Base-by-base conservation (phyloP, 1,140 invertebrate species). In the Vollenhovia emeryi region DNA sequence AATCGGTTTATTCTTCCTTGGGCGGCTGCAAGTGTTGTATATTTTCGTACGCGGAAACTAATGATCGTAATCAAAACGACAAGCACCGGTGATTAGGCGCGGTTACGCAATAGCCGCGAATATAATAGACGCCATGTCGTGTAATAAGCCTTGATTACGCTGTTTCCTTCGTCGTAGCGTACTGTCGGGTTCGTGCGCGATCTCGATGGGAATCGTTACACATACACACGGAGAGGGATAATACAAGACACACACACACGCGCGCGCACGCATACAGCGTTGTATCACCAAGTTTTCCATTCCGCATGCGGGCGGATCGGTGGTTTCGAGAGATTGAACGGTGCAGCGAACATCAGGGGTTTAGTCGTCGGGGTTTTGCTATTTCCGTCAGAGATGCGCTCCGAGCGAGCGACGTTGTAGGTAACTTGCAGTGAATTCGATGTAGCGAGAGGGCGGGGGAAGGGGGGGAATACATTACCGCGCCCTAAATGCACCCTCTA, bases 31-130 rank as follows among this genome's bases (percentile, higher is more conserved):
- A 40, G 13, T 33, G 27, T 62, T 71, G 50, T 33, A 52, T 60
- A 73, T 57, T 55, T 66, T 69, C 50, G n/a, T 52, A 27, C 9
- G 45, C n/a, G 52, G 27, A 48, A 83, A 55, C 59, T 68, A 68
- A 79, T 68, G 48, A 68, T 68, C 33, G 60, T 27, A 40, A 79
- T 68, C 60, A 68, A 79, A 79, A 79, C 76, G 76, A 68, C 76
- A 79, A 79, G 48, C 62, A 55, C 13, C 33, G 33, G 21, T 43
- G 76, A 79, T 68, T 68, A 79, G 45, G 40, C 15, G 21, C n/a
- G 9, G 60, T 79, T 79, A 68, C 62, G 62, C 59, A 79, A 79
- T 27, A 66, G 30, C 43, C 57, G 13, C 13, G 45, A 48, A 79
- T 66, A 79, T 79, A 66, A 76, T 62, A 21, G 57, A 76, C 27